phyloP scores from a whole-genome alignment of 2,113 vertebrate species.

The Lutjanus erythropterus region DNA sequence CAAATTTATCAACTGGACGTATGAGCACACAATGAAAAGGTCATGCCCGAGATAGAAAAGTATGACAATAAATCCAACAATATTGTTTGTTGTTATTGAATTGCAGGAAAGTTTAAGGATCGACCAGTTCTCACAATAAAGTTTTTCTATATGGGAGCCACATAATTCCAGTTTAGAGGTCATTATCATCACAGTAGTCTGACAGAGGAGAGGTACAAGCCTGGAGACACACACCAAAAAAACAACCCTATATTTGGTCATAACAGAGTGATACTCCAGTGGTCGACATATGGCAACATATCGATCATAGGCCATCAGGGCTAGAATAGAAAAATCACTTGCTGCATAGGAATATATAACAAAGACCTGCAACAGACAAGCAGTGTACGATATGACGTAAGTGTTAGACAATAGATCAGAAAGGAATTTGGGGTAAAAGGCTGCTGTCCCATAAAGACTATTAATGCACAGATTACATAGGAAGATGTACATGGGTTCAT shows the following conservation, averaged over 20 bases:
- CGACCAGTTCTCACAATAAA: constrained; percentile 7
- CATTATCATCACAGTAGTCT: not conserved
- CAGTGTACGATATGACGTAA: constrained; percentile 1
- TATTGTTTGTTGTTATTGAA: constrained; percentile 3
- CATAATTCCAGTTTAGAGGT: constrained; percentile 1
- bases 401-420: constrained; percentile 8
- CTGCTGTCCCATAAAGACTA: constrained; percentile 6
- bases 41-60: not conserved
- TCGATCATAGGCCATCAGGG: constrained; percentile 5
- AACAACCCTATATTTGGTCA: constrained; percentile 4
- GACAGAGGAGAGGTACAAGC: not conserved
- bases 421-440: constrained; percentile 17
- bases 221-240: not conserved
- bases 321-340: constrained; percentile 6
- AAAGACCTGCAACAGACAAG: constrained; percentile 2
- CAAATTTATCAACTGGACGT: not conserved
- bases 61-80: not conserved
- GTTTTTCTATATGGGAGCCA: constrained; percentile 12
- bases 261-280: constrained; percentile 19
- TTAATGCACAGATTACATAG: constrained; percentile 6
- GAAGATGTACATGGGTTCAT: constrained; percentile 33
- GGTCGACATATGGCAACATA: constrained; percentile 13
- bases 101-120: constrained; percentile 9
- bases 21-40: constrained; percentile 1
- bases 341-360: constrained; percentile 6